phyloP scores from a whole-genome alignment of 2,797 vertebrate genomes.

The Anguilla marmorata region DNA sequence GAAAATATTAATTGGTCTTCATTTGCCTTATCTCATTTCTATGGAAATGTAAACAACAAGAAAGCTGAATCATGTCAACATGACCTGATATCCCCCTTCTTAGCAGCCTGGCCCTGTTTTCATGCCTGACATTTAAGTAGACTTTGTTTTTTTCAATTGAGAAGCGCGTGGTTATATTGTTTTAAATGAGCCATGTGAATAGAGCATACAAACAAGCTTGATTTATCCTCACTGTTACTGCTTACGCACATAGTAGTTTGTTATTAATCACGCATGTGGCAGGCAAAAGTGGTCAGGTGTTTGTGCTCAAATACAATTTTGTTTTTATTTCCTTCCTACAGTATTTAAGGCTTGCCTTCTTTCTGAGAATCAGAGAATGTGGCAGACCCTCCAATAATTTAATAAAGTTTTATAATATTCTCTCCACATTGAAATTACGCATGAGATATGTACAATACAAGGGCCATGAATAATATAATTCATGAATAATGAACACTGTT shows the following conservation, averaged over 20 bases:
- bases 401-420: slow-evolving; percentile 49
- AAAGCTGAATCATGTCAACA: slow-evolving; percentile 4
- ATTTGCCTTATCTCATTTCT: not conserved
- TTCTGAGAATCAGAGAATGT: slow-evolving; percentile 46
- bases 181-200: slow-evolving; percentile 33
- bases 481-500: not conserved
- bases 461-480: not conserved
- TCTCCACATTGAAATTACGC: slow-evolving; percentile 47
- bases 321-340: slow-evolving; percentile 52
- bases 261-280: slow-evolving; percentile 47
- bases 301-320: slow-evolving; percentile 43
- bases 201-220: slow-evolving; percentile 19
- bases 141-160: not conserved
- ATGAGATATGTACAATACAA: slow-evolving; percentile 33
- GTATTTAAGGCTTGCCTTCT: slow-evolving; percentile 56
- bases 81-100: not conserved
- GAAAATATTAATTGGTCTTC: not conserved
- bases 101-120: not conserved
- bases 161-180: slow-evolving; percentile 10
- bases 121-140: not conserved
- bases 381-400: slow-evolving; percentile 36
- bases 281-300: slow-evolving; percentile 35
- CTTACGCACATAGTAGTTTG: slow-evolving; percentile 30
- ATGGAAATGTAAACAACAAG: slow-evolving; percentile 12
- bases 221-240: slow-evolving; percentile 18